Evolutionary conservation across 2,113 vertebrate genomes (phyloP), one percentile per base, ranked within the genome.

Genomic region (Sinocyclocheilus anshuiensis): DNA sequence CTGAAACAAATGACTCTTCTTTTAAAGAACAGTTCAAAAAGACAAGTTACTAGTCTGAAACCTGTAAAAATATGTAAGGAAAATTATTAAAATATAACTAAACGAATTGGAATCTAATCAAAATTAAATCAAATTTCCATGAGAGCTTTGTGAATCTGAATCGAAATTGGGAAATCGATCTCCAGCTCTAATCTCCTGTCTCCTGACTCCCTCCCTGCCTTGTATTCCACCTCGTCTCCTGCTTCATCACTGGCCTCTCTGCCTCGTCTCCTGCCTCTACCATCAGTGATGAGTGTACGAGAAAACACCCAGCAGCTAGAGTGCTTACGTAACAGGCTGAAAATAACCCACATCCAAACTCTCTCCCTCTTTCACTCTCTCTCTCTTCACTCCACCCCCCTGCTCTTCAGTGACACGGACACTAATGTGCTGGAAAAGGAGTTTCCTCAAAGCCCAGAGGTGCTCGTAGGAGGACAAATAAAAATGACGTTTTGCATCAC

Each of bases 381-480:
- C 13, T 71, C 29, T 53, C 87, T 76, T 65, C 42, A 50, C 80
- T n/a, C 39, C 57, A 26, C 36, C 33, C 36, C n/a, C 11, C 81
- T 53, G 65, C 65, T 71, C 81, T 53, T 71, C 84, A 53, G 10
- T 77, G 84, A 86, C 81, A 59, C 50, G 75, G 24, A 81, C 84
- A 71, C 48, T 87, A 86, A 89, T 84, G 76, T 79, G 84, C 16
- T 55, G 24, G 81, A 79, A 24, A 86, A 71, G 84, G 84, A 89
- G 81, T 87, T 86, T 84, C 81, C 80, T 80, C 39, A 75, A 77
- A 82, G 84, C 78, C 87, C 74, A 57, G 84, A 82, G 79, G 87
- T 69, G 71, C 39, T 71, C 6, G 59, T 42, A 85, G 33, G 20
- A 76, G 50, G 33, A 80, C 63, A 55, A 82, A 82, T 67, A 82